A percentile compares a stretch with the other conserved stretches of the same genome.
phyloP scores from a whole-genome alignment of 2,888 invertebrate genomes.

The Ophioninae sp. region DNA sequence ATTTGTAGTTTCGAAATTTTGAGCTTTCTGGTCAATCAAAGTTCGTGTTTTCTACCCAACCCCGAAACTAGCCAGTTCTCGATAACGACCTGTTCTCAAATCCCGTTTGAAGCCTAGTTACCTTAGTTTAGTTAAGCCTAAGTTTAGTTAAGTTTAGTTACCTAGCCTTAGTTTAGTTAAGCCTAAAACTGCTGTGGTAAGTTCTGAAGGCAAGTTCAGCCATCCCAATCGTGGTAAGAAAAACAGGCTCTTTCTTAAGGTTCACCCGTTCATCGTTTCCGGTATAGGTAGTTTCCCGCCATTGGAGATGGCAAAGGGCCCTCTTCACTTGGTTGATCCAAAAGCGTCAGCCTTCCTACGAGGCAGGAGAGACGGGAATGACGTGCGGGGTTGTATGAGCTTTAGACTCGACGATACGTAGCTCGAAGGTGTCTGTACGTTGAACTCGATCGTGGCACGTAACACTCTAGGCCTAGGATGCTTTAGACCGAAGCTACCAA shows the following conservation, averaged over 20 bases:
- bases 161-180: no score
- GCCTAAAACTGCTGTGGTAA: neutral
- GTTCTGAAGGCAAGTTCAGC: slow-evolving; percentile 16
- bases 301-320: neutral
- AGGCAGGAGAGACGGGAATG: slow-evolving; percentile 34
- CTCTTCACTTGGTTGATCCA: slow-evolving; percentile 44
- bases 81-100: slow-evolving; percentile 7
- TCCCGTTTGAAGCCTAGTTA: neutral
- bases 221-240: slow-evolving; percentile 20
- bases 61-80: neutral
- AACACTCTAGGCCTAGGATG: slow-evolving; percentile 51
- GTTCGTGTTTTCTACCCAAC: no score
- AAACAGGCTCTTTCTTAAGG: slow-evolving; percentile 9
- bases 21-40: no score
- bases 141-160: no score
- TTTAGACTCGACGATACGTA: slow-evolving; percentile 34
- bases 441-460: slow-evolving; percentile 69
- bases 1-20: no score
- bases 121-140: no score
- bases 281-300: neutral
- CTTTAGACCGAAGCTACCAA: slow-evolving; percentile 7
- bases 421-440: slow-evolving; percentile 69
- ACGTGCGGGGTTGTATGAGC: slow-evolving; percentile 56
- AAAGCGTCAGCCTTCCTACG: slow-evolving; percentile 35
- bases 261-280: neutral